Evolutionary conservation across 2,113 vertebrate genomes (phyloP).

Genomic region (Steatornis caripensis): DNA sequence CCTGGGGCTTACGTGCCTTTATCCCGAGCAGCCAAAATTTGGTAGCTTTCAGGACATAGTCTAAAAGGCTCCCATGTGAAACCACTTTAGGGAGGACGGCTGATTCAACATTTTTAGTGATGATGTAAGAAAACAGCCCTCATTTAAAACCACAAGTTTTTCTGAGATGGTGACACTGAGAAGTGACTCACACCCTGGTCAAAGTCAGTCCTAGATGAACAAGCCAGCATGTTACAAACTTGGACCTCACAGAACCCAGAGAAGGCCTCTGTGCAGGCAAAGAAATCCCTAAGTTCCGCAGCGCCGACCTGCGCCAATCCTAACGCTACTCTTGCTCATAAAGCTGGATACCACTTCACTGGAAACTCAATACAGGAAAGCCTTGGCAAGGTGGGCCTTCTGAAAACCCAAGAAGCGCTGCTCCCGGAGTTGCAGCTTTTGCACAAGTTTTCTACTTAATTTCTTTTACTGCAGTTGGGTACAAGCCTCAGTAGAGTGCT

Average conservation of each 20-base stretch:
- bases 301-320: not conserved
- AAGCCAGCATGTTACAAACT: not conserved
- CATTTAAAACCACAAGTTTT: not conserved
- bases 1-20: not conserved
- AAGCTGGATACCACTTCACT: not conserved
- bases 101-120: slow-evolving; percentile 2
- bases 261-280: not conserved
- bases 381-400: not conserved
- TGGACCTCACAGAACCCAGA: not conserved
- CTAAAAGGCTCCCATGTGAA: not conserved
- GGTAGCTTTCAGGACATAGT: not conserved
- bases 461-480: not conserved
- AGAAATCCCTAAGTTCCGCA: not conserved
- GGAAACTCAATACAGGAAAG: not conserved
- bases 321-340: not conserved
- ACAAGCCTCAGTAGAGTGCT: not conserved
- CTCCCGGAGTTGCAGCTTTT: not conserved
- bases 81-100: not conserved
- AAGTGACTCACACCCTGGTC: not conserved
- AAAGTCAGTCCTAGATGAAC: not conserved
- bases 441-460: not conserved
- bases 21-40: not conserved
- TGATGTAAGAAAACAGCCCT: not conserved
- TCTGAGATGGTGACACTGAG: not conserved
- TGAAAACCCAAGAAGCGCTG: not conserved